Conservation (phyloP, 2,797 vertebrate genomes). For the Bovichtus variegatus region DNA sequence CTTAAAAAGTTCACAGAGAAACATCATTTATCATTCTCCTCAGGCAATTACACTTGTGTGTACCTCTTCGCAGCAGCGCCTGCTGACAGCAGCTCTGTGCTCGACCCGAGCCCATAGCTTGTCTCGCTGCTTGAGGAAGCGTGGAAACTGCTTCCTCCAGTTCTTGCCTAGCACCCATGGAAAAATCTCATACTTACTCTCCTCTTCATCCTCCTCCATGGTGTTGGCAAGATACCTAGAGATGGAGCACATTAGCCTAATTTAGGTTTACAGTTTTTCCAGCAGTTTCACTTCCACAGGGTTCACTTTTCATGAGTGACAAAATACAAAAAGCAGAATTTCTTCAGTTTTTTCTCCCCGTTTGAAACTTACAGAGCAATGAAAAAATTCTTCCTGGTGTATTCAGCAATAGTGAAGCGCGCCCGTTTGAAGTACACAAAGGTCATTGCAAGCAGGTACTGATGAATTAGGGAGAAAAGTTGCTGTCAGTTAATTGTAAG, state of each 20-base stretch:
- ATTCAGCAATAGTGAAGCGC: conserved; percentile 88
- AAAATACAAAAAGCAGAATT: neutral
- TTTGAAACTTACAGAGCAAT: conserved; percentile 92
- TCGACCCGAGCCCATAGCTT: conserved; percentile 93
- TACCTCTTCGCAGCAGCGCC: conserved; percentile 97
- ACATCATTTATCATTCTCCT: conserved; percentile 23
- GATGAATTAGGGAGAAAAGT: conserved; percentile 52
- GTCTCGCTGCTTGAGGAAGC: conserved; percentile 93
- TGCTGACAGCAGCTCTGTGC: conserved; percentile 94
- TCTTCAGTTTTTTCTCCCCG: neutral
- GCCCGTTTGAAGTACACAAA: conserved; percentile 99
- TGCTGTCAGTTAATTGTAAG: neutral
- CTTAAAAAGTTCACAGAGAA: conserved; percentile 4
- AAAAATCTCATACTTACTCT: conserved; percentile 96
- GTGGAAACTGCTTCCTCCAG: conserved; percentile 92
- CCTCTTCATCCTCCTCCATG: conserved; percentile 97
- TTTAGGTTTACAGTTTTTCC: neutral
- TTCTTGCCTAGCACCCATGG: conserved; percentile 95
- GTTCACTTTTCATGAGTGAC: neutral
- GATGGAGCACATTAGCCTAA: neutral
- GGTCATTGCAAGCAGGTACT: conserved; percentile 99
- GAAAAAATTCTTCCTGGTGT: conserved; percentile 96
- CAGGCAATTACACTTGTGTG: conserved; percentile 1
- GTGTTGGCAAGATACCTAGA: conserved; percentile 96
- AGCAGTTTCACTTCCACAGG: neutral